Base-by-base conservation (phyloP, 2,113 vertebrate genomes). In the Cavia porcellus region DNA sequence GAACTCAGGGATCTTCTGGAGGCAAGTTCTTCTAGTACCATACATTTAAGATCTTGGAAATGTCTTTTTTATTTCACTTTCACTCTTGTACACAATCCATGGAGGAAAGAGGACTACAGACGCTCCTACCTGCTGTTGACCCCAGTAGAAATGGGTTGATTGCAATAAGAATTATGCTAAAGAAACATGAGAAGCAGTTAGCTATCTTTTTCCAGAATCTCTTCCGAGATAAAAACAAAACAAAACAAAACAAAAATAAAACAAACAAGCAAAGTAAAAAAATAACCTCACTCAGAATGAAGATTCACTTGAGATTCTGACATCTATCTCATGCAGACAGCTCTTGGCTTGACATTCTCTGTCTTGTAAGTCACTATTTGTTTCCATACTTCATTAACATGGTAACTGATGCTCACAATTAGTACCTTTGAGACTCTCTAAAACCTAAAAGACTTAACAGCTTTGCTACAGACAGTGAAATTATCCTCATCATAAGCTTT, bases 281-380 rank as follows among this genome's bases (percentile, higher is more conserved):
- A 57, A 35, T 8, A 84, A 87, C 7, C 22, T 30, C 47, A 68
- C 81, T 84, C 35, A 90, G 25, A 17, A 28, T 74, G 19, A 84
- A 7, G 70, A 75, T 93, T 88, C 57, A 82, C 86, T 94, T 87
- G 87, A 74, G 70, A 86, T 91, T 79, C 70, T 59, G 28, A 20
- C 50, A 5, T 66, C 1, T 75, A 25, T 75, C 45, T 66, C 66
- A 89, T 38, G 88, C 9, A 85, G 52, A 92, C 82, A 66, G 5
- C 17, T 74, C 62, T 90, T 77, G 20, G 12, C 9, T 42, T 89
- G 83, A 3, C 19, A 24, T 66, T 30, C 22, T 89, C 86, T 89
- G 35, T 77, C 72, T 28, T 92, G 15, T n/a, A 92, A 84, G 47
- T 72, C 22, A 80, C 35, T 28, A 38, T 86, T 62, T 85, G 30